Conservation (phyloP, 23 tunicate genomes). For the Diplosoma virens region DNA sequence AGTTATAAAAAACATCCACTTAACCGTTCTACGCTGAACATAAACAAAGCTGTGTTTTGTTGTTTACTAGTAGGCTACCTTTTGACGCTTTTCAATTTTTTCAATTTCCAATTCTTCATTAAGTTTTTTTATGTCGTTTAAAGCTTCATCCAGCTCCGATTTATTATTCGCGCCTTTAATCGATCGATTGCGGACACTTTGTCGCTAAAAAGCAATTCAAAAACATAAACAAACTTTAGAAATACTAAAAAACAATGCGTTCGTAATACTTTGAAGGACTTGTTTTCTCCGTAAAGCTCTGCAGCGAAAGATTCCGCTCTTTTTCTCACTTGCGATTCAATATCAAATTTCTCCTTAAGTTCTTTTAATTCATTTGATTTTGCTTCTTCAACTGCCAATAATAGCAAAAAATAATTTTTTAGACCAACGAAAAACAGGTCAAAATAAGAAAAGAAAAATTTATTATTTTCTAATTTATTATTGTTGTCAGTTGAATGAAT, state of each 20-base stretch:
- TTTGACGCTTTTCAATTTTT: constrained; percentile 47
- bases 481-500: no score
- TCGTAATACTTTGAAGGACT: constrained; percentile 43
- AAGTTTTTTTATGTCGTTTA: constrained; percentile 47
- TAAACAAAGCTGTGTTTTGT: no score
- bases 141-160: constrained; percentile 37
- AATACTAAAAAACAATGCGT: no score
- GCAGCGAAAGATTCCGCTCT: constrained; percentile 73
- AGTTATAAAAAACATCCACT: no score
- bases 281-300: constrained; percentile 68
- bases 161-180: not conserved
- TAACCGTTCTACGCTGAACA: no score
- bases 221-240: no score
- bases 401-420: not conserved
- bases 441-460: no score
- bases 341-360: constrained; percentile 29
- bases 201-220: constrained; percentile 29
- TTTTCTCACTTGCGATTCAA: constrained; percentile 64
- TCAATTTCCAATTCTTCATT: constrained; percentile 53
- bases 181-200: constrained; percentile 25
- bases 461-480: no score
- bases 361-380: constrained; percentile 28
- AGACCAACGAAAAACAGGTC: not conserved
- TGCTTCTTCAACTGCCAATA: constrained; percentile 45
- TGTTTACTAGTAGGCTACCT: no score